Percentiles rank a stretch among this genome's conserved stretches.
Evolutionary conservation across 2,888 invertebrate species (phyloP).

Genomic region (Lasioglossum leucozonium): DNA sequence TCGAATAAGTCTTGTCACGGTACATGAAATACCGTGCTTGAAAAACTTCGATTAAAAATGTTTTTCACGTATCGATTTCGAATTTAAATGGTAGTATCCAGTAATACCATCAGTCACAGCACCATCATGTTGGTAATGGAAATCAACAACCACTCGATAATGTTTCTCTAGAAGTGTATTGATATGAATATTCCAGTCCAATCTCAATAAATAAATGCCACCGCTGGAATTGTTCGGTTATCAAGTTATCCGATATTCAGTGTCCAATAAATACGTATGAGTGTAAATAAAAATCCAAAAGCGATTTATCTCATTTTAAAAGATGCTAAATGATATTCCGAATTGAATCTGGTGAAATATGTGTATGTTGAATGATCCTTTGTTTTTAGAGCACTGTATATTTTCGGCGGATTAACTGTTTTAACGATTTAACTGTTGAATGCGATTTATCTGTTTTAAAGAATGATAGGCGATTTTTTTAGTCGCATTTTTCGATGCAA

Average conservation of each 20-base stretch:
- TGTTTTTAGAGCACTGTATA: no score
- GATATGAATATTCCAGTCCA: not conserved
- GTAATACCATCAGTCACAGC: not conserved
- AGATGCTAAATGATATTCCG: not conserved
- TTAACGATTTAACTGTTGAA: no score
- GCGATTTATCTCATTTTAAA: not conserved
- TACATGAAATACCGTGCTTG: not conserved
- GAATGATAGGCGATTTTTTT: no score
- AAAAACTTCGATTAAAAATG: not conserved
- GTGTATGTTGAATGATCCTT: no score
- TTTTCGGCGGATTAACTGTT: no score
- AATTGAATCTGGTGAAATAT: no score
- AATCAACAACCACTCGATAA: not conserved
- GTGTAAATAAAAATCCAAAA: not conserved
- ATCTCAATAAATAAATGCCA: not conserved
- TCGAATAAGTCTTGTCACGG: not conserved
- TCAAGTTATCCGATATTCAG: not conserved
- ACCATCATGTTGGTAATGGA: not conserved
- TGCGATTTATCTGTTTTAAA: no score
- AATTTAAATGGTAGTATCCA: not conserved
- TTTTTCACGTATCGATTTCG: not conserved
- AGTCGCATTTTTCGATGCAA: no score
- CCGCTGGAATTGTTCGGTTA: not conserved
- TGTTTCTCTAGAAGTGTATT: not conserved
- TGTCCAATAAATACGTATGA: not conserved